Percentiles rank a stretch among this genome's conserved stretches.
These are phyloP conservation scores for Zaprionus nigranus DNA, from an alignment of 1,140 invertebrate genomes.

Conservation along the genomic window DNA sequence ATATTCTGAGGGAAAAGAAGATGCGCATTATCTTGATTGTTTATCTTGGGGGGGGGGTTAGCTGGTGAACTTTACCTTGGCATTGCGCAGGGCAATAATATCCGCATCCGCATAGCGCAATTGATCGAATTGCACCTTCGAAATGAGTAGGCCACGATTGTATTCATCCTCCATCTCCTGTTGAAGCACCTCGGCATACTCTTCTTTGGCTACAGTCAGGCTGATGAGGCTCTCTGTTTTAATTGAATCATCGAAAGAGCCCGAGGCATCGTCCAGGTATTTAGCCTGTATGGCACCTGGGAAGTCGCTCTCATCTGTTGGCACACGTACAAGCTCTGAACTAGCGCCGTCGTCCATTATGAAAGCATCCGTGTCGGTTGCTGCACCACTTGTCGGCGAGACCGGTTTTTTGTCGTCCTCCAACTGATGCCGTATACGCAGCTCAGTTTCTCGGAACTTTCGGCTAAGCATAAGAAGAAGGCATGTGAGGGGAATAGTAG, in stretches of 20 bases:
- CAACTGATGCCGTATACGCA: constrained; percentile 73
- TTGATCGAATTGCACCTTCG: constrained; percentile 76
- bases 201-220: constrained; percentile 65
- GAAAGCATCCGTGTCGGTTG: constrained; percentile 30
- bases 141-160: constrained; percentile 69
- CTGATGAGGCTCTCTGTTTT: constrained; percentile 67
- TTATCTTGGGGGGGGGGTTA: too few species aligned
- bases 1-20: constrained; percentile 56
- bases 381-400: neutral
- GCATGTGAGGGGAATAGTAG: neutral
- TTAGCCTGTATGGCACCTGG: constrained; percentile 45
- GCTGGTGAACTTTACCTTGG: constrained; percentile 53
- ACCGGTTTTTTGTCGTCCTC: constrained; percentile 65
- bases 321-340: constrained; percentile 42
- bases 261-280: constrained; percentile 70
- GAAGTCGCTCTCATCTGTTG: constrained; percentile 38
- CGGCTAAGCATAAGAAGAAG: constrained; percentile 41
- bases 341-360: constrained; percentile 28
- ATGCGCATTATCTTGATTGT: neutral
- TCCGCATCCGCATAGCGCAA: constrained; percentile 78
- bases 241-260: constrained; percentile 61
- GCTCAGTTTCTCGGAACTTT: constrained; percentile 80
- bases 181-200: constrained; percentile 69
- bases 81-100: constrained; percentile 70
- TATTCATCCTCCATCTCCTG: constrained; percentile 79